Percentiles rank a stretch among this genome's conserved stretches.
Evolutionary conservation across 37 sponge, comb jelly and placozoan species (phyloP).

Genomic region (Bolinopsis microptera): DNA sequence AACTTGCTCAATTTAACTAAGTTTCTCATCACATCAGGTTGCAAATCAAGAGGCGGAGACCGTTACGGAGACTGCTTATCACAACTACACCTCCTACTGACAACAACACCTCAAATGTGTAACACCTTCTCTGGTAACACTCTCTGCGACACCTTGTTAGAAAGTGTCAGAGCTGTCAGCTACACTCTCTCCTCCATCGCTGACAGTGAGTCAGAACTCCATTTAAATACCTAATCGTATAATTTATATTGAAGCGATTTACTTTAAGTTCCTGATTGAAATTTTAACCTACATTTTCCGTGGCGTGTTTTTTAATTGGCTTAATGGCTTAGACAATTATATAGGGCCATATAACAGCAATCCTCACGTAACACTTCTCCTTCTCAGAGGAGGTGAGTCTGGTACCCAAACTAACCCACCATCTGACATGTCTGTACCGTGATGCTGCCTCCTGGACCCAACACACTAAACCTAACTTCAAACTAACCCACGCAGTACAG

Average conservation of each 20-base stretch:
- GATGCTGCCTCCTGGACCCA: not conserved
- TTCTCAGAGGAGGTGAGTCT: not conserved
- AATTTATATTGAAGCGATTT: too few relatives aligned
- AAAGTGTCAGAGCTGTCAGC: not conserved
- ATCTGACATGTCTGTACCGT: not conserved
- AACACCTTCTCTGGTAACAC: slow-evolving; percentile 1
- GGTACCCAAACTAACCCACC: not conserved
- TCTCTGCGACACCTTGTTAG: slow-evolving; percentile 3
- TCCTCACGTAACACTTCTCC: not conserved
- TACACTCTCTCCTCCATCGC: not conserved
- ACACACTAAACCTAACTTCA: not conserved
- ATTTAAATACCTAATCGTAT: too few relatives aligned
- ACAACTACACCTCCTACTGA: not conserved
- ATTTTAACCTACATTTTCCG: too few relatives aligned
- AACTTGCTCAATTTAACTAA: too few relatives aligned
- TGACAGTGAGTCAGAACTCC: slow-evolving; percentile 10
- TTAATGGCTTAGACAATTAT: not conserved
- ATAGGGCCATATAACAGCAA: not conserved
- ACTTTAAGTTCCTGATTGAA: too few relatives aligned
- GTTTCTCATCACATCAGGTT: not conserved
- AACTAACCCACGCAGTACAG: not conserved
- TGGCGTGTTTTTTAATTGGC: too few relatives aligned
- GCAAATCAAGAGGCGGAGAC: not conserved
- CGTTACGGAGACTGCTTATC: not conserved
- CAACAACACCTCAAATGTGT: not conserved